Evolutionary conservation across 2,113 vertebrate species (phyloP).

Genomic region (Poeciliopsis prolifica): DNA sequence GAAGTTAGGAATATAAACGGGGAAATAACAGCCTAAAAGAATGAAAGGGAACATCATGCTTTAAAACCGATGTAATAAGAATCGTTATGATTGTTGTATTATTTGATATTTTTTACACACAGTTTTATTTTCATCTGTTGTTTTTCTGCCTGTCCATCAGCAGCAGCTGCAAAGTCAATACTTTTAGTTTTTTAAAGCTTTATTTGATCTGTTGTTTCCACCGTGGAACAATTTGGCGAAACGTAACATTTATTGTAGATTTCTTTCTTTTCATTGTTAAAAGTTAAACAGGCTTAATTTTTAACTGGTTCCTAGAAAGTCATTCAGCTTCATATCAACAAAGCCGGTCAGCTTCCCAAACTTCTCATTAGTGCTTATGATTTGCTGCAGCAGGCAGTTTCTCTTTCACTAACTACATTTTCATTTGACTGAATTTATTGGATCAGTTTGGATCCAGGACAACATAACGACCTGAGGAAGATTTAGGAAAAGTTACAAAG

Average conservation of each 20-base stretch:
- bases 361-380: neutral
- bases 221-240: too few relatives aligned
- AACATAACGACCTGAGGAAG: neutral
- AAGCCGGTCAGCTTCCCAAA: neutral
- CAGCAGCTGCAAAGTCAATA: too few relatives aligned
- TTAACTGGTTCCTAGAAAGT: neutral
- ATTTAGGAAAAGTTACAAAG: neutral
- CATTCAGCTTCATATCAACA: neutral
- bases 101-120: neutral
- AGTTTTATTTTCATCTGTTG: too few relatives aligned
- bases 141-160: too few relatives aligned
- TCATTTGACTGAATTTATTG: neutral
- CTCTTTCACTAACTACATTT: too few relatives aligned
- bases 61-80: neutral
- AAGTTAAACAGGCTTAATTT: too few relatives aligned
- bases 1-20: neutral
- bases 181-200: too few relatives aligned
- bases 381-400: too few relatives aligned
- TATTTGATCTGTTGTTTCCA: too few relatives aligned
- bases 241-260: too few relatives aligned
- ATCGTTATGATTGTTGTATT: neutral
- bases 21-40: neutral
- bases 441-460: neutral
- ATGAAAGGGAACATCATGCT: neutral
- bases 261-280: too few relatives aligned